Evolutionary conservation across 1,140 invertebrate species (phyloP).

Genomic region (Hylaeus volcanicus): DNA sequence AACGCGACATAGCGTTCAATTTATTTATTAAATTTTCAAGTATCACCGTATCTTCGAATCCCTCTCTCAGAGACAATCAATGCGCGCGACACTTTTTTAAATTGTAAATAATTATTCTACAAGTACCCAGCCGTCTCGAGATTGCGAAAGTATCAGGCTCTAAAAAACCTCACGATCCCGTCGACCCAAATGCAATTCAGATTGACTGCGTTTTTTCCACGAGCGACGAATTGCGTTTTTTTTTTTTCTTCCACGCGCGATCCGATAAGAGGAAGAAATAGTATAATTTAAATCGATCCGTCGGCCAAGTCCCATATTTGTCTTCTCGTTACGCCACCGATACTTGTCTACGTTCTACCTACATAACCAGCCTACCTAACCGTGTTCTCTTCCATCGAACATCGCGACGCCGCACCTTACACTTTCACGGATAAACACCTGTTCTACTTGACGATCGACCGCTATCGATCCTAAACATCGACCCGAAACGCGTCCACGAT

Average conservation of each 20-base stretch:
- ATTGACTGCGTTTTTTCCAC: neutral
- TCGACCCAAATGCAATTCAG: too few species aligned
- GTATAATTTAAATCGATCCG: conserved; percentile 17
- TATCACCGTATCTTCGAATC: too few species aligned
- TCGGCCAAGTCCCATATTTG: conserved; percentile 14
- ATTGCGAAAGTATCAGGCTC: too few species aligned
- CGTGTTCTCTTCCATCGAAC: conserved; percentile 15
- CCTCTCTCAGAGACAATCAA: too few species aligned
- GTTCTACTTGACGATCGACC: conserved; percentile 29
- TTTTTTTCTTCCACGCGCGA: neutral
- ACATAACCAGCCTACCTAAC: neutral
- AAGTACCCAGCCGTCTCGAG: too few species aligned
- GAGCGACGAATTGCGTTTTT: neutral
- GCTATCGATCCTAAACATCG: conserved; percentile 24
- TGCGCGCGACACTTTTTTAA: too few species aligned
- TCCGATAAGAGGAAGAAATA: conserved; percentile 1
- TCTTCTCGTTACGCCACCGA: conserved; percentile 21
- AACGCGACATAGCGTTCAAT: too few species aligned
- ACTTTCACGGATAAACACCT: conserved; percentile 55
- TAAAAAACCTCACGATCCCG: too few species aligned
- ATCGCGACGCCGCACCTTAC: conserved; percentile 26
- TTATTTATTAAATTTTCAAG: too few species aligned
- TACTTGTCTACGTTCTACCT: conserved; percentile 18
- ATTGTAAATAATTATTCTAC: too few species aligned
- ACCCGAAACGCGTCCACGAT: neutral